Evolutionary conservation across 92 coral and sea anemone species (phyloP), one percentile per base, ranked within the genome.

Genomic region (Porites evermanni): DNA sequence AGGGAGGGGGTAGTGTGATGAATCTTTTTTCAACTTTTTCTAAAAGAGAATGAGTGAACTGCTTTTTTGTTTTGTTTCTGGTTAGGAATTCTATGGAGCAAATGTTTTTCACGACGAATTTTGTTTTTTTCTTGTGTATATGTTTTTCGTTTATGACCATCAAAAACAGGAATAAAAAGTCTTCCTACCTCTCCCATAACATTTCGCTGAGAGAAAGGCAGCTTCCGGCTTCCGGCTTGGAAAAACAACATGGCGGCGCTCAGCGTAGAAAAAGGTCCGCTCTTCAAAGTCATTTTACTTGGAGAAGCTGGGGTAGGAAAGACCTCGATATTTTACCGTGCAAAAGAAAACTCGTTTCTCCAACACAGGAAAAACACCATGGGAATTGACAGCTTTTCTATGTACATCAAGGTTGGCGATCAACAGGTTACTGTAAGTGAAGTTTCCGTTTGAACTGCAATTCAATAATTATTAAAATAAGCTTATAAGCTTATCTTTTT

Each of bases 271-370:
- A 94, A 90, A 38, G 93, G 96, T 38, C 98, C 99, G 51, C 89
- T 96, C 70, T 97, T 89, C 90, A 97, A 97, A 86, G 91, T 97
- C 58, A 91, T 97, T 23, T 88, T 97, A 50, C 82, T 95, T 21
- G 99, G 99, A 1, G 99, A 97, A 78, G 94, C 94, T 10, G 98
- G 98, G 7, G 95, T 96, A 8, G 99, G 99, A 18, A 97, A 97
- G 80, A 95, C 99, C 6, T 85, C 98, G 11, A 74, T 97, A 67
- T 97, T 97, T 67, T 92, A 86, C 80, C 83, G 99, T 14, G 85
- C 89, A 56, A 97, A 97, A 77, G 95, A 97, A 29, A 94, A 94
- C 23, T 74, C 92, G 13, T 97, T 95, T 65, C 68, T 67, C 12
- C 87, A 79, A 17, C 73, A 85, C 7, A 88, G 93, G 69, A 82